Conservation (phyloP, 2,888 invertebrate species). For the Lasioglossum leucozonium region DNA sequence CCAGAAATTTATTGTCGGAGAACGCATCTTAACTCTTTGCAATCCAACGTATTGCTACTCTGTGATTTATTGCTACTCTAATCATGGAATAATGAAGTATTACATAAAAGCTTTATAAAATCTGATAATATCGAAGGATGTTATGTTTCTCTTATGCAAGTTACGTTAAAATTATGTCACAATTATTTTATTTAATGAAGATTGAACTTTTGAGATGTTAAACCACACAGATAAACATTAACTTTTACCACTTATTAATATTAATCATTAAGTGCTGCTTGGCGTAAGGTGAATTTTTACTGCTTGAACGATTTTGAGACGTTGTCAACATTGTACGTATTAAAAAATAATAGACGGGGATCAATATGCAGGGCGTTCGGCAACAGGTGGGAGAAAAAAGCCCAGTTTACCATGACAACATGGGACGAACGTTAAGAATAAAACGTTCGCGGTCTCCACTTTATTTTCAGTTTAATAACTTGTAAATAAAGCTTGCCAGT, state of each 20-base stretch:
- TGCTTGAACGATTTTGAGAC: not conserved
- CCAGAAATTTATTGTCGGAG: not conserved
- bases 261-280: too few relatives aligned
- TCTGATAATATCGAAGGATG: too few relatives aligned
- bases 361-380: not conserved
- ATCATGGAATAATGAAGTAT: too few relatives aligned
- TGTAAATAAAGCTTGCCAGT: not conserved
- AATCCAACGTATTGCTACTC: too few relatives aligned
- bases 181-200: not conserved
- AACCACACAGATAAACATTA: too few relatives aligned
- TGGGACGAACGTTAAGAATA: constrained; percentile 17
- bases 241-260: too few relatives aligned
- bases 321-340: not conserved
- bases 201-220: too few relatives aligned
- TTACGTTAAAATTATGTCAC: not conserved
- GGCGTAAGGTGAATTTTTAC: not conserved
- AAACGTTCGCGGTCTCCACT: not conserved
- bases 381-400: constrained; percentile 9
- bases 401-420: not conserved
- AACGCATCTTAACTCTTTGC: too few relatives aligned
- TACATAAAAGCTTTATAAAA: too few relatives aligned
- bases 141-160: too few relatives aligned
- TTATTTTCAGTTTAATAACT: not conserved
- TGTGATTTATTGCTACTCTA: too few relatives aligned
- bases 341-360: not conserved